A percentile compares a stretch with the other conserved stretches of the same genome.
Conservation (phyloP, 2,797 vertebrate genomes). For the Corythornis leucogaster region DNA sequence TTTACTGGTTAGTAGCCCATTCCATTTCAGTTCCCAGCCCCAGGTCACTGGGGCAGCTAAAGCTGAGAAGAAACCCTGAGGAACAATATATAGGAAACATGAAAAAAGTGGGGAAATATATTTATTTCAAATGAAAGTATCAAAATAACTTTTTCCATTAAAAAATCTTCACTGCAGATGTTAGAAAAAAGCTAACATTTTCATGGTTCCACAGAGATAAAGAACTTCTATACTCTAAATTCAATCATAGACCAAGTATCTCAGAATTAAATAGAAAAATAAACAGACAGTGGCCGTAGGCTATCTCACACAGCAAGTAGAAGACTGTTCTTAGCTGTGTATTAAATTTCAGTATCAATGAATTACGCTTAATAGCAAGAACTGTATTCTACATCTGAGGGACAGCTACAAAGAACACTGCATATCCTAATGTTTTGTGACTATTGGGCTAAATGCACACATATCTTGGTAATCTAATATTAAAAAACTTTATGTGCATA, state of each 20-base stretch:
- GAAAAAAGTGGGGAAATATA: not conserved
- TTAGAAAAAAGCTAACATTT: not conserved
- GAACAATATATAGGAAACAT: not conserved
- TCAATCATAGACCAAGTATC: not conserved
- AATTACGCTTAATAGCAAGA: constrained; percentile 11
- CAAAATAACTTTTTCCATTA: not conserved
- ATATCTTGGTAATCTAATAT: not conserved
- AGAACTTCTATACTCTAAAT: not conserved
- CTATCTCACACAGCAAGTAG: not conserved
- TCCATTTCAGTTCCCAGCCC: not conserved
- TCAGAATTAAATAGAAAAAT: constrained; percentile 18
- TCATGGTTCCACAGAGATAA: not conserved
- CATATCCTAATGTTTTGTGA: not conserved
- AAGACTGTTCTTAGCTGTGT: not conserved
- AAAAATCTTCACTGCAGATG: not conserved
- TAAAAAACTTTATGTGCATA: not conserved
- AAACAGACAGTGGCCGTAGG: not conserved
- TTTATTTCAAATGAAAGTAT: not conserved
- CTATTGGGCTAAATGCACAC: not conserved
- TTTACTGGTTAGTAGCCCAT: not conserved
- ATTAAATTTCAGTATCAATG: constrained; percentile 21
- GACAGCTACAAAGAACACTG: not conserved
- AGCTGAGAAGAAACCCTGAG: not conserved
- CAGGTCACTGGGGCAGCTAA: not conserved
- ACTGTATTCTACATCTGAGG: not conserved